phyloP scores from a whole-genome alignment of 2,113 vertebrate genomes.

The Pangasianodon hypophthalmus region DNA sequence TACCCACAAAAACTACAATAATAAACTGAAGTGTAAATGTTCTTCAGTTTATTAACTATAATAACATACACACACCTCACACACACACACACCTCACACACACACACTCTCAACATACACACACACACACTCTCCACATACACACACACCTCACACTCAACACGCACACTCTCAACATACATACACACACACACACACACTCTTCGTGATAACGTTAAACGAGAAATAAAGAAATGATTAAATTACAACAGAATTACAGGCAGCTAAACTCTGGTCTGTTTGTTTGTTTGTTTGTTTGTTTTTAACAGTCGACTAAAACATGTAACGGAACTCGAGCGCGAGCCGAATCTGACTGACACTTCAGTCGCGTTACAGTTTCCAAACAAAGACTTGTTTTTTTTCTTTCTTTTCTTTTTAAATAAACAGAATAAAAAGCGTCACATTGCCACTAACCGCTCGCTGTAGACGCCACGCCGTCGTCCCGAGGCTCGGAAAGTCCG shows the following conservation, averaged over 20 bases:
- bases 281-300: not conserved
- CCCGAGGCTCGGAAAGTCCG: slow-evolving; percentile 58
- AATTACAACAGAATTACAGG: not conserved
- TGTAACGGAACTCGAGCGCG: not conserved
- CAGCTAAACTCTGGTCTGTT: not conserved
- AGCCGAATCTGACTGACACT: not conserved
- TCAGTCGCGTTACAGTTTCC: not conserved
- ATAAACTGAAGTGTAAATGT: not conserved
- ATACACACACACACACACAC: too few species aligned
- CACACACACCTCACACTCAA: too few species aligned
- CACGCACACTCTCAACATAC: too few species aligned
- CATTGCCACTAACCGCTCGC: slow-evolving; percentile 47
- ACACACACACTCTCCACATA: too few species aligned
- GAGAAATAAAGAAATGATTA: not conserved
- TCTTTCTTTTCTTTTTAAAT: not conserved
- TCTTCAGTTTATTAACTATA: not conserved
- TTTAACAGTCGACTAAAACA: not conserved
- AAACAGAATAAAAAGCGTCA: not conserved
- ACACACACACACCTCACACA: too few species aligned
- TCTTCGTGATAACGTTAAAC: not conserved
- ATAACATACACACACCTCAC: too few species aligned
- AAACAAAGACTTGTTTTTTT: not conserved
- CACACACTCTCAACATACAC: too few species aligned
- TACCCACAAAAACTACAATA: not conserved
- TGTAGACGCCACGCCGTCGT: slow-evolving; percentile 6